Base-by-base conservation (phyloP, 2,113 vertebrate genomes). In the Eidolon helvum region DNA sequence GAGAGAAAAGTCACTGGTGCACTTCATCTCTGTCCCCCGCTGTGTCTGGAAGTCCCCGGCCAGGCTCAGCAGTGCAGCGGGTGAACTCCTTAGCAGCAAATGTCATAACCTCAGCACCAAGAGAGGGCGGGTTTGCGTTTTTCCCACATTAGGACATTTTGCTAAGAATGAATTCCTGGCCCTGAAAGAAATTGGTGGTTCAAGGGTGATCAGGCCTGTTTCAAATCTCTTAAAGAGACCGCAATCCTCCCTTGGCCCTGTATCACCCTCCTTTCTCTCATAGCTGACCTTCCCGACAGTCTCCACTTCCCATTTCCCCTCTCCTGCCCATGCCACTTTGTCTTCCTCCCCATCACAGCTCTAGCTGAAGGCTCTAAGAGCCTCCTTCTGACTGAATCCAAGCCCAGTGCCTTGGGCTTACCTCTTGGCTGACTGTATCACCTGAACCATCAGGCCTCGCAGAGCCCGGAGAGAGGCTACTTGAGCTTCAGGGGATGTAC, bases 121-220 rank as follows among this genome's bases (percentile, higher is more conserved):
- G 45, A 96, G 30, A 9, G 87, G 68, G 9, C 7, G 21, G 94
- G 84, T 75, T 78, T 38, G 80, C 53, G 33, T 96, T 96, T 96
- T 98, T 98, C 96, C 95, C 97, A 97, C 96, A 96, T 97, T 75
- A 96, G 80, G 79, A 98, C 71, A 96, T 96, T 40, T 96, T 92
- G 71, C 72, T 96, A 84, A 97, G 95, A 95, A 96, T 53, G 93
- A 16, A 71, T 88, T 96, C 59, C 40, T 95, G 93, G 71, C 71
- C 72, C 69, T 82, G 94, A 94, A 91, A 94, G 66, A 96, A 72
- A 79, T 92, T 72, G 96, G 65, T 75, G 77, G 85, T 78, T 50
- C 77, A 94, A 96, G 95, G 59, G 50, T 90, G 90, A 93, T 50
- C 5, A 79, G 90, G 57, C 53, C 33, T 2, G 0, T 88, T 77